These are phyloP conservation scores for Tenodera sinensis DNA, from an alignment of 2,888 invertebrate species.

Conservation along the genomic window DNA sequence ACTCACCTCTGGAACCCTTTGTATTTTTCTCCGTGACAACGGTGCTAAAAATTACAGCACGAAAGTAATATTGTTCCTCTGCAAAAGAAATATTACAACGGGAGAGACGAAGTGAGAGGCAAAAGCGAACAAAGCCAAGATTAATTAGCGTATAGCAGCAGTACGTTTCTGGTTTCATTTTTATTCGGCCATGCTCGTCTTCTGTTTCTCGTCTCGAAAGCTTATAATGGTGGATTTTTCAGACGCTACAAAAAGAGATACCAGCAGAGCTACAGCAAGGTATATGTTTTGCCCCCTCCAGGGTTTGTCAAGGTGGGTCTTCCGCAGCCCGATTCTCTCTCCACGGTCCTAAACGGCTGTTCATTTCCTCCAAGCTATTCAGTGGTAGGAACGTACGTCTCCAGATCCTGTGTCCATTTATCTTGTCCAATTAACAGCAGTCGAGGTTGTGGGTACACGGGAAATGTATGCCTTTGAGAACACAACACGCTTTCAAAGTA, in stretches of 20 bases:
- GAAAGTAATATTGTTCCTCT: not conserved
- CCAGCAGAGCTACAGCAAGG: not conserved
- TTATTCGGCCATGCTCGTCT: not conserved
- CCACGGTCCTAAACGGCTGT: not conserved
- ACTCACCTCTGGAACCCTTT: not conserved
- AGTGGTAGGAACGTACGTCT: not conserved
- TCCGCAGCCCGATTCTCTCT: not conserved
- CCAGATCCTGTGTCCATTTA: constrained; percentile 1
- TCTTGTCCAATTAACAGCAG: constrained; percentile 10
- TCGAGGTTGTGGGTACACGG: not conserved
- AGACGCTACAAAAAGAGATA: not conserved
- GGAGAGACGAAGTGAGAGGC: not conserved
- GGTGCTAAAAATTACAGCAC: not conserved
- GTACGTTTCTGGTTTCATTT: not conserved
- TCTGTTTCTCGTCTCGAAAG: not conserved
- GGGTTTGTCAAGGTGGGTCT: not conserved
- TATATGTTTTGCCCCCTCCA: not conserved
- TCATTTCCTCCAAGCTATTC: not conserved
- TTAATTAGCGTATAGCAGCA: not conserved
- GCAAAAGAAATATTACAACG: not conserved
- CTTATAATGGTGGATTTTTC: not conserved
- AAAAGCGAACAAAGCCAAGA: not conserved
- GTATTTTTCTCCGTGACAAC: not conserved
- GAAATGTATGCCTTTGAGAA: not conserved
- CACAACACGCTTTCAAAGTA: not conserved